Conservation (phyloP, 2,113 vertebrate genomes). For the Fregata magnificens region DNA sequence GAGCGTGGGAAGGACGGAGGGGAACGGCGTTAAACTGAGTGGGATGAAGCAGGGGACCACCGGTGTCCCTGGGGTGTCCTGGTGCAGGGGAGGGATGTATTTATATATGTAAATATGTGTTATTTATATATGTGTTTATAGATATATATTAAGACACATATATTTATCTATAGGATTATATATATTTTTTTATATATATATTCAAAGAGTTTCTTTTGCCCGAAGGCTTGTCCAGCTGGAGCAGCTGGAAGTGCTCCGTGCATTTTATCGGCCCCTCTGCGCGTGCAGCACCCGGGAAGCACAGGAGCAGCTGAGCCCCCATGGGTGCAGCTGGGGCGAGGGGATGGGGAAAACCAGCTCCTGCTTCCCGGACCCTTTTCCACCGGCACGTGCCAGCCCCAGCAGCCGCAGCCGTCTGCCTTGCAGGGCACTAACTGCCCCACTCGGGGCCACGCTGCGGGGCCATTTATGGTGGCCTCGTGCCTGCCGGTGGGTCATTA, state of each 20-base stretch:
- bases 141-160: not conserved
- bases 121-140: not conserved
- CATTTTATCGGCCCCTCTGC: rapidly evolving
- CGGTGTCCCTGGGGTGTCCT: not conserved
- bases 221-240: not conserved
- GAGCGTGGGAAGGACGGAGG: not conserved
- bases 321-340: rapidly evolving
- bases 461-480: slow-evolving; percentile 40
- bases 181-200: not conserved
- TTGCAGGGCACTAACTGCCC: not conserved
- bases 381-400: not conserved
- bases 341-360: not conserved
- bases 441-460: rapidly evolving
- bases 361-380: not conserved
- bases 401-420: not conserved
- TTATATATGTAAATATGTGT: rapidly evolving
- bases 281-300: not conserved
- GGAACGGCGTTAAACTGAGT: not conserved
- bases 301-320: not conserved
- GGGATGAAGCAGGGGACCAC: not conserved
- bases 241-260: not conserved
- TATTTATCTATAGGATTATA: not conserved
- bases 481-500: not conserved
- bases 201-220: not conserved
- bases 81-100: too few relatives aligned